Base-by-base conservation (phyloP, 2,113 vertebrate species). In the Poeciliopsis occidentalis region DNA sequence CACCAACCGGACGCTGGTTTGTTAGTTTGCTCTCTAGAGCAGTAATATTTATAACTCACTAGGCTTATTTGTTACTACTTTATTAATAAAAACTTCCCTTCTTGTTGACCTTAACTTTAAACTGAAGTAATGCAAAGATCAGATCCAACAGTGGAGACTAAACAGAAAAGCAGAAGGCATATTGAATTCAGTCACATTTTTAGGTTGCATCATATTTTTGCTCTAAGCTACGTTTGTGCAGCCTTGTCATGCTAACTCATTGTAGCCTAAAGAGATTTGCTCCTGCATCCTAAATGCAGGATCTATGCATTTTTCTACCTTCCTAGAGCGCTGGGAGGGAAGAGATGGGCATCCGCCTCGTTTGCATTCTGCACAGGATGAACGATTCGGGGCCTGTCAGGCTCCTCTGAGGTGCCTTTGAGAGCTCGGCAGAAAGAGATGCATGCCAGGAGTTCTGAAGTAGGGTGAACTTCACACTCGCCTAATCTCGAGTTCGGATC, bases 381-480 rank as follows among this genome's bases (percentile, higher is more conserved):
- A 67, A 76, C 72, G 60, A 87, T 84, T 82, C 83, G 79, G 73
- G 82, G 85, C 82, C 83, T 92, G 92, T 91, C 92, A 93, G 89
- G 74, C 80, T 83, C 79, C 81, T 87, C 88, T 87, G 87, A 91
- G 90, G 78, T 86, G 87, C 88, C 89, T 91, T 89, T 89, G 85
- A 92, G 87, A 80, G 85, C 82, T 76, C 24, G 78, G 81, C 81
- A 84, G 75, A 88, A 80, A 84, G 78, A 79, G 83, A 84, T 67
- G 80, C 87, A 83, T 86, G 80, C 69, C 73, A 80, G 73, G 85
- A 91, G 83, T 83, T 91, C 85, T 88, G 88, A 88, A 78, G 85
- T 51, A 88, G 87, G 85, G 89, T 90, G 90, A 93, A 91, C 90
- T 90, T 92, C 90, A 92, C 91, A 91, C 87, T 88, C 76, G 44